A percentile compares a stretch with the other conserved stretches of the same genome.
These are phyloP conservation scores for Cheiracanthium punctorium DNA, from an alignment of 2,888 invertebrate species.

Conservation along the genomic window DNA sequence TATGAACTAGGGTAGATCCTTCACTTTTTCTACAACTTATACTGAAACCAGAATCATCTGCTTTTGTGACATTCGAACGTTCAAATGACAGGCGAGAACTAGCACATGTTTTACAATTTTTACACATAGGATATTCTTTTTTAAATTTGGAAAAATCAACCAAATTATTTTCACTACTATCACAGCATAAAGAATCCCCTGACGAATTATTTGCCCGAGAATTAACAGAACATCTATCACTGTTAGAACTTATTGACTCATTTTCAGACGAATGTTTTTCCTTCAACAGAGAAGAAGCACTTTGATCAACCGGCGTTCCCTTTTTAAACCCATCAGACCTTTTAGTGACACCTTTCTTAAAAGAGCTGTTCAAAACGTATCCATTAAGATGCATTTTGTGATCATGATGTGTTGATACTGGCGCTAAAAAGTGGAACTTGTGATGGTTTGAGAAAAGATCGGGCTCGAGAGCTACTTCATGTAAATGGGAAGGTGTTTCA, in stretches of 20 bases:
- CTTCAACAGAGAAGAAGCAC: neutral
- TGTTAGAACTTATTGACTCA: constrained; percentile 2
- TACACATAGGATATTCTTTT: neutral
- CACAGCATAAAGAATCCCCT: neutral
- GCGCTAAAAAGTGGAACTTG: constrained; percentile 28
- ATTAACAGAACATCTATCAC: neutral
- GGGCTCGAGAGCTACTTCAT: constrained; percentile 25
- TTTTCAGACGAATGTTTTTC: neutral
- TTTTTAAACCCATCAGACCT: neutral
- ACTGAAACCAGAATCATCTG: neutral
- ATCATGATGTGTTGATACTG: constrained; percentile 8
- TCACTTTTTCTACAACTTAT: no score
- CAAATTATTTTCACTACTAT: neutral
- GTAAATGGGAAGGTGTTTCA: constrained; percentile 35
- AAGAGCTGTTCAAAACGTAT: neutral
- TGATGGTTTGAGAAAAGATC: neutral
- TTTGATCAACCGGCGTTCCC: neutral
- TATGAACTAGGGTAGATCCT: neutral
- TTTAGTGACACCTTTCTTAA: neutral
- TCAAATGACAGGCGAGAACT: neutral
- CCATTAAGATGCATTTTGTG: neutral
- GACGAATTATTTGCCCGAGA: neutral
- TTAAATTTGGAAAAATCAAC: neutral
- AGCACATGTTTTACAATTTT: neutral
- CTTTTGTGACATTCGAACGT: neutral